Conservation (phyloP, 2,797 vertebrate species). For the Onychomys leucogaster region DNA sequence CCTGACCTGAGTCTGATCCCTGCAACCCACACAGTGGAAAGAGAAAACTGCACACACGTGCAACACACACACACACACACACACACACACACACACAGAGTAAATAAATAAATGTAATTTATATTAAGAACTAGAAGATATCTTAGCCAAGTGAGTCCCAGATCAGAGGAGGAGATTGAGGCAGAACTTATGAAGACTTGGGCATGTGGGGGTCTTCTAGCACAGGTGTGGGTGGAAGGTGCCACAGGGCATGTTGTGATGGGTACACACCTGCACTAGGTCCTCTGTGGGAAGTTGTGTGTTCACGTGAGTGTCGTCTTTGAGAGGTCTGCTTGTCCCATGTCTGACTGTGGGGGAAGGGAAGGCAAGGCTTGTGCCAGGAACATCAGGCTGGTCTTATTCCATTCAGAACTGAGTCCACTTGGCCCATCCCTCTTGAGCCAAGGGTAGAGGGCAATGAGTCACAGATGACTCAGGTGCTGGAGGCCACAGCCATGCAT, state of each 20-base stretch:
- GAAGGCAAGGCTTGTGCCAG: not conserved
- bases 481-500: slow-evolving; percentile 67
- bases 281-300: not conserved
- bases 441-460: slow-evolving; percentile 77
- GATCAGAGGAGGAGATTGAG: slow-evolving; percentile 4
- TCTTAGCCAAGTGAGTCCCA: not conserved
- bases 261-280: not conserved
- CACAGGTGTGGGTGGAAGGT: not conserved
- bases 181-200: slow-evolving; percentile 3
- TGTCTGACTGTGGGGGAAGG: not conserved
- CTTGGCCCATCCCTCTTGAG: slow-evolving; percentile 58
- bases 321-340: not conserved
- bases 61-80: too few species aligned
- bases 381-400: slow-evolving; percentile 43
- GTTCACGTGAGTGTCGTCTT: not conserved
- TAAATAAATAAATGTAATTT: not conserved
- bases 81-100: not conserved
- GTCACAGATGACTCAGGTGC: slow-evolving; percentile 81
- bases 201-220: not conserved
- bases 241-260: too few species aligned
- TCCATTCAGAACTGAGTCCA: slow-evolving; percentile 42
- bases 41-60: not conserved
- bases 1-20: not conserved
- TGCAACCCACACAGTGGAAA: not conserved
- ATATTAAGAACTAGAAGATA: not conserved